Percentiles rank a stretch among this genome's conserved stretches.
phyloP scores from a whole-genome alignment of 2,113 vertebrate species.

The Ictalurus punctatus region DNA sequence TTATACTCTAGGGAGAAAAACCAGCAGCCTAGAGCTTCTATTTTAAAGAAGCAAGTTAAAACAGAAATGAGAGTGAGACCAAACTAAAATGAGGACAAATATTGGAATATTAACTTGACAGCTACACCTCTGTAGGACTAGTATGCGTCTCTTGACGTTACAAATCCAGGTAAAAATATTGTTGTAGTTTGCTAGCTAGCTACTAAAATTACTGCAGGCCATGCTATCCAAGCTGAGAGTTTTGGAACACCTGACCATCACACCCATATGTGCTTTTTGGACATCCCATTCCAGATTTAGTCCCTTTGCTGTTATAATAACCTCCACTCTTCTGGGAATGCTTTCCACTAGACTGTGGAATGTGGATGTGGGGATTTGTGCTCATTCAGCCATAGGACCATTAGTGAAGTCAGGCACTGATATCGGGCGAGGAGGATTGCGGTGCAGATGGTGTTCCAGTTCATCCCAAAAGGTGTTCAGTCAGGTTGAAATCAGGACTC shows the following conservation, averaged over 20 bases:
- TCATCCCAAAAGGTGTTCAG: background rate
- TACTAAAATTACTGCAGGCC: background rate
- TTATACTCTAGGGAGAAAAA: background rate
- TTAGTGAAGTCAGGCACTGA: background rate
- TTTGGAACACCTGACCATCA: background rate
- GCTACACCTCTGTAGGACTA: background rate
- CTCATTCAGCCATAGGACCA: background rate
- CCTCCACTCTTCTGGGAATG: background rate
- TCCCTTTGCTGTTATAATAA: background rate
- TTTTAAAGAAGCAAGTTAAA: background rate
- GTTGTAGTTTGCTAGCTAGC: background rate
- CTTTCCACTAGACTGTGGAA: background rate
- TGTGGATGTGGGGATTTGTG: background rate
- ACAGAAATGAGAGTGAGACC: background rate
- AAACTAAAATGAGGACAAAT: background rate
- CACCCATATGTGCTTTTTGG: no score
- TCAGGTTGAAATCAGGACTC: background rate
- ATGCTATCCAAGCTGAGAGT: background rate
- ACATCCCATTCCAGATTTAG: background rate
- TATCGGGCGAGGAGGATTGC: background rate
- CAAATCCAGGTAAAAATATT: background rate
- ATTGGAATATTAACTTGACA: background rate
- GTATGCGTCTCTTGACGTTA: background rate
- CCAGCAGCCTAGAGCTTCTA: background rate
- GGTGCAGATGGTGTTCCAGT: background rate